These are phyloP conservation scores for Actinia equina DNA, from an alignment of 64 coral and sea anemone genomes.

Conservation along the genomic window DNA sequence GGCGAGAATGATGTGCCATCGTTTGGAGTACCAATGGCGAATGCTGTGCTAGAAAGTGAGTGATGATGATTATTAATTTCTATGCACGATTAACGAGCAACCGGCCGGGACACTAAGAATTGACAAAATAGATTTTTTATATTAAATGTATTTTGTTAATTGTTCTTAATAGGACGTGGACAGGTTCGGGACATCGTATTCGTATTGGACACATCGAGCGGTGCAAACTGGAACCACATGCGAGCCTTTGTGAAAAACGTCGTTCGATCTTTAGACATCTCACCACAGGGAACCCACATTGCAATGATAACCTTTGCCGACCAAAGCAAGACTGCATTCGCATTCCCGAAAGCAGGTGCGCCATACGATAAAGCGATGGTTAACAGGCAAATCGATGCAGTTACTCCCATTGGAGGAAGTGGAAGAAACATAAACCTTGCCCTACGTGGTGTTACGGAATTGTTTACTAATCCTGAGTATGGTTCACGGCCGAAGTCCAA, in stretches of 20 bases:
- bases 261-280: constrained; percentile 52
- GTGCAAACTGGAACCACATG: constrained; percentile 49
- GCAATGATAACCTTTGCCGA: constrained; percentile 53
- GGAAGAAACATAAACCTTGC: constrained; percentile 22
- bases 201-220: constrained; percentile 59
- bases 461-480: neutral
- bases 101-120: no score
- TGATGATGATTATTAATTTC: no score
- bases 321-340: constrained; percentile 13
- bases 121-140: no score
- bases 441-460: neutral
- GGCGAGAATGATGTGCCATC: no score
- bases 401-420: constrained; percentile 14
- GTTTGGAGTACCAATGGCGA: neutral
- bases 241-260: constrained; percentile 33
- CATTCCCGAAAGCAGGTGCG: constrained; percentile 27
- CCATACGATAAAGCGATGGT: constrained; percentile 10
- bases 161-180: neutral
- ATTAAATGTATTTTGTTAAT: no score
- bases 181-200: constrained; percentile 54
- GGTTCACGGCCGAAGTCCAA: neutral
- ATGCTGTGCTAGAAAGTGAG: constrained; percentile 16
- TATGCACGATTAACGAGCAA: no score
- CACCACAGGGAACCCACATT: constrained; percentile 65
- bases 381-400: constrained; percentile 19